phyloP scores from a whole-genome alignment of 2,888 invertebrate species.

The Epirrhoe tristata region DNA sequence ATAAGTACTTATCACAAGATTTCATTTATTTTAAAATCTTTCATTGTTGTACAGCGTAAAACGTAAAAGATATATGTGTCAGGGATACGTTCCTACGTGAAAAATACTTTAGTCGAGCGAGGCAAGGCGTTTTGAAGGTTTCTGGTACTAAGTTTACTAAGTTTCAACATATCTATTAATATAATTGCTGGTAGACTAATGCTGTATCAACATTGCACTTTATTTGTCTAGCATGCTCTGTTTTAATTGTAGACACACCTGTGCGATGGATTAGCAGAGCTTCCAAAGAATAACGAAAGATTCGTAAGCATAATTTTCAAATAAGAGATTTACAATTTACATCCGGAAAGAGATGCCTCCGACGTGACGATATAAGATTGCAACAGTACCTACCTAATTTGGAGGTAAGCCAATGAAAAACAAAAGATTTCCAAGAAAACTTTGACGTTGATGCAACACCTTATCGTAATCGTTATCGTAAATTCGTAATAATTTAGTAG shows the following conservation, averaged over 20 bases:
- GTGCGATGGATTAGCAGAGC: constrained; percentile 40
- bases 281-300: constrained; percentile 37
- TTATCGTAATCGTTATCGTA: no score
- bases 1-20: no score
- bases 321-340: constrained; percentile 5
- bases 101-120: no score
- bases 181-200: not conserved
- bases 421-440: not conserved
- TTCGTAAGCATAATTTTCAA: constrained; percentile 7
- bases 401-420: not conserved
- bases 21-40: no score
- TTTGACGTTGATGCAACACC: not conserved
- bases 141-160: not conserved
- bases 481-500: not conserved
- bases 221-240: constrained; percentile 26
- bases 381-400: no score
- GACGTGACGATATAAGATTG: constrained; percentile 1
- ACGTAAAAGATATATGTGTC: no score
- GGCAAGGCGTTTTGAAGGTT: not conserved
- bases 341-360: not conserved
- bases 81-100: no score
- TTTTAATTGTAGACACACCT: constrained; percentile 34
- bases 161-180: not conserved
- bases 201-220: constrained; percentile 22
- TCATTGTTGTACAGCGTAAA: no score